Evolutionary conservation across 2,113 vertebrate species (phyloP), one percentile per base, ranked within the genome.

Genomic region (Rynchops niger): DNA sequence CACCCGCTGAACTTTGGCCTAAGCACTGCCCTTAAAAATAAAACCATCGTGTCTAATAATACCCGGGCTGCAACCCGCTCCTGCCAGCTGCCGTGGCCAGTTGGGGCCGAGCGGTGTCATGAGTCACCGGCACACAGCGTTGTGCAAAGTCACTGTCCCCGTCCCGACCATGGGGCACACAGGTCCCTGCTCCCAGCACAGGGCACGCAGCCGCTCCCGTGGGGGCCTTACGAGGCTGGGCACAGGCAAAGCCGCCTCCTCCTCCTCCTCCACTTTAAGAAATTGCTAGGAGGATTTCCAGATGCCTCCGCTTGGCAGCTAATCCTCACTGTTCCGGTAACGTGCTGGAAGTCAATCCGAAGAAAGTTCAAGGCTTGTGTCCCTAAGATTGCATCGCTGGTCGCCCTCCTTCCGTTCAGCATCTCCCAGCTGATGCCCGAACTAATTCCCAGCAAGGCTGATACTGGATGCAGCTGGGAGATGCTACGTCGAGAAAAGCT

Each of bases 121-220:
- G 1, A 77, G 77, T 63, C 43, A 50, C 42, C 0, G 0, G 59
- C 67, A 67, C 25, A 4, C 66, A n/a, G 71, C 4, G 0, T 47
- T 5, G 27, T 92, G 93, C 93, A 67, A 81, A 95, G 95, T 85
- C 95, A 88, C 70, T 0, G 4, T 43, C 69, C 88, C 78, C 4
- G 8, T 56, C 65, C 53, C 16, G 4, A 0, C 40, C 1, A 1
- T 0, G 4, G 38, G 30, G 5, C 23, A 22, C 0, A 0, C 23
- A 6, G 8, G 43, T 55, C 43, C 52, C 32, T 32, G 30, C 38
- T 88, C 56, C 56, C 66, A 40, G n/a, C n/a, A n/a, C n/a, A n/a
- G n/a, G n/a, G n/a, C n/a, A n/a, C n/a, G n/a, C n/a, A n/a, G 61
- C 42, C 0, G 0, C 10, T 80, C 83, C 61, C 94, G 27, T 0